phyloP scores from a whole-genome alignment of 2,797 vertebrate genomes.

The Danio choprae region DNA sequence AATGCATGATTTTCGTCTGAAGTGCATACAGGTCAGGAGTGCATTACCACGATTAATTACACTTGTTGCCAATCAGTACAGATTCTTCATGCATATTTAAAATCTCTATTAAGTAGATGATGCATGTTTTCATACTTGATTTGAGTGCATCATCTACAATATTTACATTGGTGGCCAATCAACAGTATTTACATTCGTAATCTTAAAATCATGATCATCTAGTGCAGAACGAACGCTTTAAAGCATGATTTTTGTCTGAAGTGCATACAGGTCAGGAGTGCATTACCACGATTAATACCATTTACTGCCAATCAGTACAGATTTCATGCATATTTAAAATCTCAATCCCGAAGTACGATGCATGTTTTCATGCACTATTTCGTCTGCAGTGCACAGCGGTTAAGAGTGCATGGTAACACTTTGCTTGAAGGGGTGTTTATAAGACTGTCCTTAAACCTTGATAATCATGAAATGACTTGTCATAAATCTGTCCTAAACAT shows the following conservation, averaged over 20 bases:
- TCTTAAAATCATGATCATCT: neutral
- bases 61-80: constrained; percentile 41
- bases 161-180: neutral
- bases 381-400: too few species aligned
- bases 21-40: neutral
- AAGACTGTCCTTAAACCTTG: too few species aligned
- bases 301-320: constrained; percentile 32
- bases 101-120: neutral
- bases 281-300: neutral
- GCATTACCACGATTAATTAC: neutral
- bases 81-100: neutral
- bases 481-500: too few species aligned
- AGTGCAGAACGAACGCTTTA: neutral
- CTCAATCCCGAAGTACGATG: neutral
- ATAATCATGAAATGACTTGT: too few species aligned
- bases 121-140: neutral
- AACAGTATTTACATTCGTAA: too few species aligned
- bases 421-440: too few species aligned
- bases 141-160: neutral
- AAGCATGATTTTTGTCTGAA: neutral
- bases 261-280: neutral
- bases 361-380: neutral
- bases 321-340: neutral
- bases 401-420: too few species aligned
- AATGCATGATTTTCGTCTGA: neutral